These are phyloP conservation scores for Herpailurus yagouaroundi DNA, from an alignment of 2,113 vertebrate species.

Conservation along the genomic window DNA sequence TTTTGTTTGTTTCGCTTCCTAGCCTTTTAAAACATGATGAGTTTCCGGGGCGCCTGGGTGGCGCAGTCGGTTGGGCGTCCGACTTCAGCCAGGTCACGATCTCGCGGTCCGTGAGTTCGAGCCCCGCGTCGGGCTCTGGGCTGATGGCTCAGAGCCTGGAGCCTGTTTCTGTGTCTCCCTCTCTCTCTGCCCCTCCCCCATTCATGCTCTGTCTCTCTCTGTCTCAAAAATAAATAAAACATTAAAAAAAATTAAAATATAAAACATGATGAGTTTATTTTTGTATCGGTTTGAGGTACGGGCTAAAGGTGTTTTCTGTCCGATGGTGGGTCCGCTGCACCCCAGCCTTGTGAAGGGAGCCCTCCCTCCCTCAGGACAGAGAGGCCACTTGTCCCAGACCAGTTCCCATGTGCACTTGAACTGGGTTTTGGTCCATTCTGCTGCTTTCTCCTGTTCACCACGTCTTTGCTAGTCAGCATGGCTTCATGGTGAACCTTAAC, in stretches of 20 bases:
- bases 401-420: background rate
- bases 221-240: no score
- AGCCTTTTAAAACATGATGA: fast-evolving
- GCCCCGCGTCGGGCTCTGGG: no score
- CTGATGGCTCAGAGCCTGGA: no score
- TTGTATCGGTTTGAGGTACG: fast-evolving
- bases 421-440: background rate
- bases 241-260: no score
- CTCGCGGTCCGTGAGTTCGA: no score
- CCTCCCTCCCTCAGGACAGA: fast-evolving
- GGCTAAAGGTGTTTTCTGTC: fast-evolving
- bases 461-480: background rate
- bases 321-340: no score
- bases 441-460: background rate
- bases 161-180: no score
- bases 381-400: background rate
- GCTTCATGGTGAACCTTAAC: background rate
- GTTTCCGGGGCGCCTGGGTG: no score
- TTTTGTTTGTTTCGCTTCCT: background rate
- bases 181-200: no score
- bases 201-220: no score
- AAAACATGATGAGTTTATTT: fast-evolving
- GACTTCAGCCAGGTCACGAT: no score
- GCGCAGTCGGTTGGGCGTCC: no score
- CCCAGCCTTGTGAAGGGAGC: background rate